Evolutionary conservation across 2,797 vertebrate genomes (phyloP), one percentile per base, ranked within the genome.

Genomic region (Gila robusta): DNA sequence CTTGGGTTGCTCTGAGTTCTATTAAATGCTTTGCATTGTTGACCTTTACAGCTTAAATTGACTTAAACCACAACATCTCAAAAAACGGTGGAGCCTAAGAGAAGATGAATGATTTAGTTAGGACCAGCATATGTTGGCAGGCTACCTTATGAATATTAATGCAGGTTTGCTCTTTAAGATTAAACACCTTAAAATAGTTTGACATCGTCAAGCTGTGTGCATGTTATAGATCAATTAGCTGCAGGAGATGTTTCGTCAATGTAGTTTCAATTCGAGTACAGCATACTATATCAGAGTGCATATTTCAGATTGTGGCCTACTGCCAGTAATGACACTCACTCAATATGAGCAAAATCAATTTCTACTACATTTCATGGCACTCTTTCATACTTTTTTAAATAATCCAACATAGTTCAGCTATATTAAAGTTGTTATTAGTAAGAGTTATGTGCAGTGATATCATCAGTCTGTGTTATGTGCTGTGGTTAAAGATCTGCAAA

Each of bases 11-110:
- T 39, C 86, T 74, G 82, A 89, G 56, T 79, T 81, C 81, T 82
- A 82, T 87, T 88, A 82, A 90, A 91, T 89, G 89, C 91, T 93
- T 87, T 91, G 88, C 86, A 86, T 62, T 86, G 81, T 85, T 93
- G 91, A 93, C 92, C 89, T 90, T 91, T 90, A 87, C 80, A 83
- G 71, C 66, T 88, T 77, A 81, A 86, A 82, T 82, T 88, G 87
- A 88, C 84, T 88, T 83, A 56, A 84, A 81, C 39, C 72, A 66
- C 70, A 84, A 88, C 81, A 67, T 52, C 69, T 79, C 12, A 26
- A 72, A 86, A 86, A 82, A 69, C 41, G 32, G 26, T 77, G 64
- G 17, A 7, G 28, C 80, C 77, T 72, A 66, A 79, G 6, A 52
- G 59, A 76, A 70, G 86, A 87, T 70, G 62, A 89, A 89, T 67